phyloP scores from a whole-genome alignment of 2,888 invertebrate species.

The Cephus spinipes region DNA sequence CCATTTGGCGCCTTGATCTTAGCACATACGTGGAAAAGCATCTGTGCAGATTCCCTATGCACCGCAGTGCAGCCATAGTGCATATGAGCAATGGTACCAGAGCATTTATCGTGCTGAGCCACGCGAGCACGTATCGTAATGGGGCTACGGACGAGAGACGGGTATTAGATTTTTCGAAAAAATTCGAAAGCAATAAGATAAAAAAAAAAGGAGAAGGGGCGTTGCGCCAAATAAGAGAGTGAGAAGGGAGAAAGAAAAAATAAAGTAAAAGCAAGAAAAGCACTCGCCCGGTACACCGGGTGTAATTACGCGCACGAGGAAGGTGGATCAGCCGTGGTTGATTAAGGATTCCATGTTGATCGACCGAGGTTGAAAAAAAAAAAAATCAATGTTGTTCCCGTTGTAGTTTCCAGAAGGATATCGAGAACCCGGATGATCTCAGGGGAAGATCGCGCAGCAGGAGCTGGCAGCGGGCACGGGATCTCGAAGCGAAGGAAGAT shows the following conservation, averaged over 20 bases:
- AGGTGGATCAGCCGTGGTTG: neutral
- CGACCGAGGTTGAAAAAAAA: neutral
- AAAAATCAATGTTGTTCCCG: neutral
- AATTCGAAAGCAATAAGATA: neutral
- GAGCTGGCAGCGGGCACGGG: neutral
- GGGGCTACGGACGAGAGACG: neutral
- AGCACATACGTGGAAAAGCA: neutral
- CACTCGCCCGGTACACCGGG: neutral
- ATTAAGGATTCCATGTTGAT: neutral
- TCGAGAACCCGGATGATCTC: neutral
- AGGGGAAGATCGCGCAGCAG: neutral
- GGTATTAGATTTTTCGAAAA: neutral
- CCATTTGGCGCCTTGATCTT: neutral
- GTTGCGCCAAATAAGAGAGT: no score
- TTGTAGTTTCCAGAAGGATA: neutral
- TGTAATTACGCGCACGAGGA: neutral
- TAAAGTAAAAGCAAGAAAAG: neutral
- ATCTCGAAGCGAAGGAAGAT: constrained; percentile 22
- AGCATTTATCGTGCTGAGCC: neutral
- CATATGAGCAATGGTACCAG: neutral
- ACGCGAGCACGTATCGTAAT: neutral
- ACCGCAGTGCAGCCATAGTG: neutral
- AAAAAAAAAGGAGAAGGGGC: neutral
- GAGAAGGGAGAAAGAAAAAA: neutral
- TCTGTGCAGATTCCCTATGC: neutral